Percentiles rank a stretch among this genome's conserved stretches.
Evolutionary conservation across 2,113 vertebrate genomes (phyloP).

Genomic region (Anseranas semipalmata): DNA sequence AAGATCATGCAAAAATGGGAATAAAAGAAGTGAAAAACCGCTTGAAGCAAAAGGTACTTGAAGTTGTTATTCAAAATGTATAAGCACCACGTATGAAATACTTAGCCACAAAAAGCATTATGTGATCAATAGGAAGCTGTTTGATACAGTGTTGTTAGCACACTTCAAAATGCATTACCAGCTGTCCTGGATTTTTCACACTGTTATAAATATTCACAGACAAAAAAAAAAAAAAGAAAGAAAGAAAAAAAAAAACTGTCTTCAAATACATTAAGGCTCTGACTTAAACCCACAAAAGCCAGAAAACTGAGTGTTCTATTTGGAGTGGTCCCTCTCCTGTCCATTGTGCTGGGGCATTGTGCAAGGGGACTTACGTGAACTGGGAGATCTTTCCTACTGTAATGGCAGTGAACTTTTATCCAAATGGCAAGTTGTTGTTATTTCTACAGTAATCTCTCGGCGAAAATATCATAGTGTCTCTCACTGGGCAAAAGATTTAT

Average conservation of each 20-base stretch:
- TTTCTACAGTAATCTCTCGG: neutral
- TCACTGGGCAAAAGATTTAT: neutral
- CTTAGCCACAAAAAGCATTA: constrained; percentile 76
- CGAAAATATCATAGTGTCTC: neutral
- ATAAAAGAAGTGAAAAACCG: constrained; percentile 96
- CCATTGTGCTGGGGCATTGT: neutral
- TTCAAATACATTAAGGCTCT: constrained; percentile 77
- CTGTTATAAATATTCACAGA: constrained; percentile 84
- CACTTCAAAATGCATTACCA: constrained; percentile 87
- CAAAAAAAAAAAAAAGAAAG: constrained; percentile 57
- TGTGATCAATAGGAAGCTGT: constrained; percentile 82
- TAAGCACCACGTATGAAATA: constrained; percentile 76
- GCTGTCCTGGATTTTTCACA: constrained; percentile 81
- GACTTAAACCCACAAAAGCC: constrained; percentile 75
- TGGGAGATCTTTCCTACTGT: neutral
- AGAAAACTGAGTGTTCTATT: constrained; percentile 50
- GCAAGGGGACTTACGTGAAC: neutral
- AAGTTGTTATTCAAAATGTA: constrained; percentile 82
- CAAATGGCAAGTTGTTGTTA: neutral
- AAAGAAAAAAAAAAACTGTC: constrained; percentile 52
- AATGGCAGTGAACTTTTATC: neutral
- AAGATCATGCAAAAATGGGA: constrained; percentile 98
- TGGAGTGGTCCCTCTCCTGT: neutral
- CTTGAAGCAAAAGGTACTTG: constrained; percentile 92
- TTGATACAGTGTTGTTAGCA: constrained; percentile 81